Percentiles rank a stretch among this genome's conserved stretches.
These are phyloP conservation scores for Taxidea taxus DNA, from an alignment of 2,113 vertebrate genomes.

Conservation along the genomic window DNA sequence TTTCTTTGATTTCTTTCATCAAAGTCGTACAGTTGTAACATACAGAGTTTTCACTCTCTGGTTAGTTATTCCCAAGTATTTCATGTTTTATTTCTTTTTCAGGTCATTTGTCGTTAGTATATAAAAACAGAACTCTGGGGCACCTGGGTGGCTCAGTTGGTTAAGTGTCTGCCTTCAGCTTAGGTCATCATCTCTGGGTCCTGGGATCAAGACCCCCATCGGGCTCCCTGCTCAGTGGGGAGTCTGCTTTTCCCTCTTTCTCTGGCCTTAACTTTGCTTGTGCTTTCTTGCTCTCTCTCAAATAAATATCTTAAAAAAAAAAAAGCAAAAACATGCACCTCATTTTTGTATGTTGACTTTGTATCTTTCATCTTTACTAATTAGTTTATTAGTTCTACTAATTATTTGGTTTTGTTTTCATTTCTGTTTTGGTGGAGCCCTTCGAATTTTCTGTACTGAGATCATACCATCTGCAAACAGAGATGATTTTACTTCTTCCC, in stretches of 20 bases:
- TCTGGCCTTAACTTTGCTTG: no score
- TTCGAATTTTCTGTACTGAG: neutral
- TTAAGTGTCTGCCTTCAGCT: no score
- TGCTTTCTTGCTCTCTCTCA: no score
- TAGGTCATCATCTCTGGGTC: no score
- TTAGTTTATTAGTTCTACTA: neutral
- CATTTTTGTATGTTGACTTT: neutral
- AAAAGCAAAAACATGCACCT: no score
- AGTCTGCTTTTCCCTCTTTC: no score
- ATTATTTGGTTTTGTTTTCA: neutral
- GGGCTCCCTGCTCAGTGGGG: no score
- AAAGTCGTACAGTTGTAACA: neutral
- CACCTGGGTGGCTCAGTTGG: no score
- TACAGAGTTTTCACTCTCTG: neutral
- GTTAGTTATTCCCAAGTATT: neutral
- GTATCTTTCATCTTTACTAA: neutral
- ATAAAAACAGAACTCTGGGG: neutral
- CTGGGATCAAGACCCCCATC: no score
- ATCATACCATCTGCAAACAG: neutral
- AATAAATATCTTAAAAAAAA: no score
- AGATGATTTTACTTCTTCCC: neutral
- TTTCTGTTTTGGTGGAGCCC: neutral
- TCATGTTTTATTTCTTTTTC: neutral
- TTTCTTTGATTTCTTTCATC: neutral
- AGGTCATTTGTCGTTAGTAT: neutral